phyloP scores from a whole-genome alignment of 37 sponge, comb jelly and placozoan species.

The Theonella swinhoei region DNA sequence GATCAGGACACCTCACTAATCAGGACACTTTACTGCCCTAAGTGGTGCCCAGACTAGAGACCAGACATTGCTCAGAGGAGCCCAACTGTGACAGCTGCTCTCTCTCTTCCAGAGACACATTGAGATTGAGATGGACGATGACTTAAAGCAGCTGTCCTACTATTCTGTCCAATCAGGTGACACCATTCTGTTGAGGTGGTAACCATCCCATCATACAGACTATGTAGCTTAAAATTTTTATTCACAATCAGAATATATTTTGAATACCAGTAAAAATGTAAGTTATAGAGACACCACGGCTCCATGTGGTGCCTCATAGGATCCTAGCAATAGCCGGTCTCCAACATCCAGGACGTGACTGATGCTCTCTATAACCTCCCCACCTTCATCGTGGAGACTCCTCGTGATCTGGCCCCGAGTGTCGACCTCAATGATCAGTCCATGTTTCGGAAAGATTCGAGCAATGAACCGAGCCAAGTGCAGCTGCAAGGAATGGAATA shows the following conservation, averaged over 20 bases:
- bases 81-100: background rate
- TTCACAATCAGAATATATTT: no score
- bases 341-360: constrained; percentile 57
- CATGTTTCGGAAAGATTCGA: constrained; percentile 20
- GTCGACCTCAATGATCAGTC: constrained; percentile 39
- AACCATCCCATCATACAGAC: no score
- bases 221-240: no score
- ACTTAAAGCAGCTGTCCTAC: constrained; percentile 76
- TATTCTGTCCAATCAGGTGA: constrained; percentile 80
- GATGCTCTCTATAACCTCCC: background rate
- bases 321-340: constrained; percentile 35
- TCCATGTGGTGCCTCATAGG: constrained; percentile 22
- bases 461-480: background rate
- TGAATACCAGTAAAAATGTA: no score
- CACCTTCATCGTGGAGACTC: constrained; percentile 51
- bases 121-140: constrained; percentile 77
- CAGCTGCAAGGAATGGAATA: constrained; percentile 14
- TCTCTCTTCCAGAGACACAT: constrained; percentile 17
- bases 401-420: constrained; percentile 8
- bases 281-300: background rate
- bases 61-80: no score
- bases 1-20: no score
- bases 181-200: constrained; percentile 69
- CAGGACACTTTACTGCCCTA: no score
- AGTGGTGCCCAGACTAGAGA: no score